A percentile compares a stretch with the other conserved stretches of the same genome.
phyloP scores from a whole-genome alignment of 53 echinoderm and acorn worm species.

The Luidia sarsii region DNA sequence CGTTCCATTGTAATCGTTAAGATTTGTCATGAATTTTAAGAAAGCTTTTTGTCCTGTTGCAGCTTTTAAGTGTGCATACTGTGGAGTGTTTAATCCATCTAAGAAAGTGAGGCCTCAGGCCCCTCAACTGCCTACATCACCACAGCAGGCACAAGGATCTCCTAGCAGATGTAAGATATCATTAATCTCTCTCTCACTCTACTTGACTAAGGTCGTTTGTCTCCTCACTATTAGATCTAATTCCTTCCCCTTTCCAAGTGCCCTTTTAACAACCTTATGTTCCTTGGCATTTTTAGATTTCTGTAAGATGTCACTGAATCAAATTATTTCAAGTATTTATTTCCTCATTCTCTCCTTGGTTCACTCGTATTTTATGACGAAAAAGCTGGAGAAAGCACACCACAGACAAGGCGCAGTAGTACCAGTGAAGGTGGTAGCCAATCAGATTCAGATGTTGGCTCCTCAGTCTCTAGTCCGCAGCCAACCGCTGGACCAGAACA shows the following conservation, averaged over 20 bases:
- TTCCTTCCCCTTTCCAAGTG: no score
- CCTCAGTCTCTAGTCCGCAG: neutral
- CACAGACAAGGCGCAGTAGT: conserved; percentile 16
- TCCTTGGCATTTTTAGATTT: no score
- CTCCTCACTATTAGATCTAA: no score
- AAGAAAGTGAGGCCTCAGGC: conserved; percentile 87
- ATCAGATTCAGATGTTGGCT: conserved; percentile 31
- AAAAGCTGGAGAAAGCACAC: neutral
- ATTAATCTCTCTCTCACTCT: no score
- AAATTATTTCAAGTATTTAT: no score
- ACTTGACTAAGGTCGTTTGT: no score
- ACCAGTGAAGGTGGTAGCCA: conserved; percentile 44
- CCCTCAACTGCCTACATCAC: conserved; percentile 73
- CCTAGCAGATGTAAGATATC: conserved; percentile 12
- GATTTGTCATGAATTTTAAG: no score
- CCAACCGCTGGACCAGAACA: conserved; percentile 12
- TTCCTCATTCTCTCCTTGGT: neutral
- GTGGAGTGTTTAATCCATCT: conserved; percentile 83
- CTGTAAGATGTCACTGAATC: no score
- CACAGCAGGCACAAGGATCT: conserved; percentile 26
- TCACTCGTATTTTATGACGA: no score
- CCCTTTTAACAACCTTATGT: no score
- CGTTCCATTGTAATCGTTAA: no score
- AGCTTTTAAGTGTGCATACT: conserved; percentile 96
- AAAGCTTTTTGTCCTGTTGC: neutral